Base-by-base conservation (phyloP, 2,888 invertebrate species). In the Phortica magna region DNA sequence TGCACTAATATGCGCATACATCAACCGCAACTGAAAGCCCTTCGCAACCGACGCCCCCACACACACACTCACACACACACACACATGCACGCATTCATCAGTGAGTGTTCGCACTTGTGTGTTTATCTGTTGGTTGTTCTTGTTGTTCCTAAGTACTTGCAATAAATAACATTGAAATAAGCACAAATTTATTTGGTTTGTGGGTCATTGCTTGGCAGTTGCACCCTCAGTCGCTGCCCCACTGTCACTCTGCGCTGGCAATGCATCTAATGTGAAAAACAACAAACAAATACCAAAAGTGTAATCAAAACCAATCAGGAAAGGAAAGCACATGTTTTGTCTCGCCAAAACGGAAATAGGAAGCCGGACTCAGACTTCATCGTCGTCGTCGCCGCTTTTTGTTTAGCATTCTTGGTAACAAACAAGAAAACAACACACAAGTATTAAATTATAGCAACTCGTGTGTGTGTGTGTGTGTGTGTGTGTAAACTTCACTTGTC, bases 281-380 rank as follows among this genome's bases (percentile, higher is more conserved):
- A 65, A 10, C 43, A n/a, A 12, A 17, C 3, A 61, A 61, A 61
- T 9, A 14, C 31, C 72, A 72, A 10, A 10, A 72, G 6, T 41
- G 55, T 12, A 72, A 57, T 72, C 55, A 48, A 72, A 72, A 72
- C 41, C 55, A 39, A 57, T 55, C 57, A 9, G 64, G 55, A 79
- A 80, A 80, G 55, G 59, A 76, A 77, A 76, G 65, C 31, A 78
- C 77, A 22, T 53, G 53, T 41, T 12, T 19, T n/a, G 31, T 64
- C 41, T 61, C 42, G 14, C 43, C 72, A 39, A 31, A 80, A 75
- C 85, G 88, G 85, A 87, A 88, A 85, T 81, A 82, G 85, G 85
- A 87, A 85, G 81, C 87, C 87, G 17, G 79, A 77, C 43, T 74
- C 75, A 74, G 75, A 9, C 59, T 2, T n/a, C 17, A 2, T 17